phyloP scores from a whole-genome alignment of 2,113 vertebrate species.

The Solenodon paradoxus region DNA sequence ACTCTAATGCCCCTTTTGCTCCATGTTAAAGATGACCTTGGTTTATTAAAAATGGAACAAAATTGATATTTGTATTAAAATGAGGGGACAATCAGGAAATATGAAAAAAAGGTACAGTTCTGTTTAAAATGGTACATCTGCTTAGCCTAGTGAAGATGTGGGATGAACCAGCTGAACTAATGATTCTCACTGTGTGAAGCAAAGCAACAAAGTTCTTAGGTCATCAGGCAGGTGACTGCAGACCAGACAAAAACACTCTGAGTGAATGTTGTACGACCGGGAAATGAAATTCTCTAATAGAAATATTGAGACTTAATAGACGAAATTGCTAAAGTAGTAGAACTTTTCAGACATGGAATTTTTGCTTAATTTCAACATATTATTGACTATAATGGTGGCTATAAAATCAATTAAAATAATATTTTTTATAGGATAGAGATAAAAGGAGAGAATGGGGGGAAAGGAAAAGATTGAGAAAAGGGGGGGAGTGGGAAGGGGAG shows the following conservation, averaged over 20 bases:
- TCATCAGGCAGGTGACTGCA: background rate
- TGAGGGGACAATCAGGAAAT: too few relatives aligned
- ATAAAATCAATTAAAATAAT: background rate
- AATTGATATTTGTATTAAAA: too few relatives aligned
- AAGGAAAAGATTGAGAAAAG: background rate
- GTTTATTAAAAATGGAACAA: too few relatives aligned
- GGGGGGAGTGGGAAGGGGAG: background rate
- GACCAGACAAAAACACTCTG: background rate
- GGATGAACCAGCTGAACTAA: background rate
- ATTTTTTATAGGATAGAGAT: background rate
- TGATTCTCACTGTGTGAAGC: background rate
- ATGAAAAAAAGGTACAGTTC: too few relatives aligned
- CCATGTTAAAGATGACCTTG: too few relatives aligned
- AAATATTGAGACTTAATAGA: background rate
- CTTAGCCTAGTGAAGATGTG: too few relatives aligned
- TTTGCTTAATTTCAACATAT: background rate
- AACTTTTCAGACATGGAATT: background rate
- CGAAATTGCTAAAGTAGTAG: background rate
- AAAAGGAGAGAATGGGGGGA: background rate
- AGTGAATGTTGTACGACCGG: background rate
- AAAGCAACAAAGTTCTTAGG: background rate
- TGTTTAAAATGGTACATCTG: too few relatives aligned
- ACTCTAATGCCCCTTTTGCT: too few relatives aligned
- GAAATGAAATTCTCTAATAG: background rate
- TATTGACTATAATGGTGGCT: background rate